These are phyloP conservation scores for Stenichneumon culpator DNA, from an alignment of 2,888 invertebrate genomes.

Conservation along the genomic window DNA sequence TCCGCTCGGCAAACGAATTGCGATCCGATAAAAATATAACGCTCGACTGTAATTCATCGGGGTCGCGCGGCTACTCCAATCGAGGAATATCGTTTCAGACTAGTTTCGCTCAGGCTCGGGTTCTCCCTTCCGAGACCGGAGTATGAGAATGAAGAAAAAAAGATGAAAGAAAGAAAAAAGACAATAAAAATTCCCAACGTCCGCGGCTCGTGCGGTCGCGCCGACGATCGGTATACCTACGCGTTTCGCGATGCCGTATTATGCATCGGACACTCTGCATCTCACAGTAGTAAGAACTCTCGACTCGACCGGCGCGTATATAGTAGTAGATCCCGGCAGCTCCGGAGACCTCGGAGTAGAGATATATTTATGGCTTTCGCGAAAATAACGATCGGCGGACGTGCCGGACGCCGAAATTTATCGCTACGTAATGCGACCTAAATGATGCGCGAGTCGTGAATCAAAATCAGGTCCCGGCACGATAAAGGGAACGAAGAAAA, in stretches of 20 bases:
- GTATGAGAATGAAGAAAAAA: constrained; percentile 34
- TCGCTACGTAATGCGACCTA: constrained; percentile 76
- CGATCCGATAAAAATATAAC: constrained; percentile 70
- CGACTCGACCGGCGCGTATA: constrained; percentile 30
- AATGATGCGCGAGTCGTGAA: constrained; percentile 77
- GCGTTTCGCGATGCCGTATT: constrained; percentile 60
- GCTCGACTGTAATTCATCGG: constrained; percentile 67
- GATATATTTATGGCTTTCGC: constrained; percentile 73
- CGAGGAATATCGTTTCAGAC: constrained; percentile 60
- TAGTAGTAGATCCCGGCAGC: constrained; percentile 57
- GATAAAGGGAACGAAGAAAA: constrained; percentile 56
- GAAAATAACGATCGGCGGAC: constrained; percentile 74
- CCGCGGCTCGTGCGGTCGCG: constrained; percentile 30
- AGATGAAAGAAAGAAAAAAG: constrained; percentile 7
- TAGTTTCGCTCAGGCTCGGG: constrained; percentile 50
- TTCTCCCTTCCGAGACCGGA: constrained; percentile 47
- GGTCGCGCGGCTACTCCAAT: constrained; percentile 59
- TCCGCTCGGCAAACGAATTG: constrained; percentile 62
- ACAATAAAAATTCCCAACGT: constrained; percentile 50
- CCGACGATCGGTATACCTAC: constrained; percentile 70
- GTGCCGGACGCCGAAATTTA: constrained; percentile 74
- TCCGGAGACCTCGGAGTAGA: constrained; percentile 55
- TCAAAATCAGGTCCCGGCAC: constrained; percentile 74
- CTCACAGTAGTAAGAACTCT: constrained; percentile 59
- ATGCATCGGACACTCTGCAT: constrained; percentile 34